Conservation (phyloP, 2,113 vertebrate genomes). For the Zootoca vivipara region DNA sequence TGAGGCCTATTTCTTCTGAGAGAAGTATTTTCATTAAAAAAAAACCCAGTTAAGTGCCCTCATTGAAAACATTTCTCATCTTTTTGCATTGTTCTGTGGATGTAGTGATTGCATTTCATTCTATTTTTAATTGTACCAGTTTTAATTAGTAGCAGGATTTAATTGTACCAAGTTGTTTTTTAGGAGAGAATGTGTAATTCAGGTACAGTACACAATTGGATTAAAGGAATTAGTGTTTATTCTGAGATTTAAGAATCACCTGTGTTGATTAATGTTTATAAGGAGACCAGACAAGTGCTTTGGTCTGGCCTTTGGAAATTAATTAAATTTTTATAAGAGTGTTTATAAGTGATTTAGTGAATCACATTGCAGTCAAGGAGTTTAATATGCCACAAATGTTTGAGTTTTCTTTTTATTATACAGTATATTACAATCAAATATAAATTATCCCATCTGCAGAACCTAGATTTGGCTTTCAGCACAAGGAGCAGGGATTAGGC, state of each 20-base stretch:
- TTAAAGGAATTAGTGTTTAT: slow-evolving; percentile 64
- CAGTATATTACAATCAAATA: too few relatives aligned
- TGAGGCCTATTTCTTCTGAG: not conserved
- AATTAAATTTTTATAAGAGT: too few relatives aligned
- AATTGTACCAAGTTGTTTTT: slow-evolving; percentile 41
- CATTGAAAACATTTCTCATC: not conserved
- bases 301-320: slow-evolving; percentile 33
- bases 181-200: slow-evolving; percentile 55
- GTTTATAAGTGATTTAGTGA: too few relatives aligned
- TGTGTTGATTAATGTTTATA: slow-evolving; percentile 56
- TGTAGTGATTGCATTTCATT: slow-evolving; percentile 50
- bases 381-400: too few relatives aligned
- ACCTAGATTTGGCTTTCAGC: too few relatives aligned
- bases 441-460: too few relatives aligned
- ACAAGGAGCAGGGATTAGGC: too few relatives aligned
- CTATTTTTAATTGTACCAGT: slow-evolving; percentile 57
- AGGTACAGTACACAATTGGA: slow-evolving; percentile 44
- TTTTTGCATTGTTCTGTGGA: slow-evolving; percentile 49
- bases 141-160: slow-evolving; percentile 69
- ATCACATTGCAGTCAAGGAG: too few relatives aligned
- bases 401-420: too few relatives aligned
- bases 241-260: slow-evolving; percentile 54
- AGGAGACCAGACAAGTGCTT: slow-evolving; percentile 43
- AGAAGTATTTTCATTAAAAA: slow-evolving; percentile 15
- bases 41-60: too few relatives aligned